Evolutionary conservation across 2,888 invertebrate genomes (phyloP), one percentile per base, ranked within the genome.

Genomic region (Cremastobaeus sp.): DNA sequence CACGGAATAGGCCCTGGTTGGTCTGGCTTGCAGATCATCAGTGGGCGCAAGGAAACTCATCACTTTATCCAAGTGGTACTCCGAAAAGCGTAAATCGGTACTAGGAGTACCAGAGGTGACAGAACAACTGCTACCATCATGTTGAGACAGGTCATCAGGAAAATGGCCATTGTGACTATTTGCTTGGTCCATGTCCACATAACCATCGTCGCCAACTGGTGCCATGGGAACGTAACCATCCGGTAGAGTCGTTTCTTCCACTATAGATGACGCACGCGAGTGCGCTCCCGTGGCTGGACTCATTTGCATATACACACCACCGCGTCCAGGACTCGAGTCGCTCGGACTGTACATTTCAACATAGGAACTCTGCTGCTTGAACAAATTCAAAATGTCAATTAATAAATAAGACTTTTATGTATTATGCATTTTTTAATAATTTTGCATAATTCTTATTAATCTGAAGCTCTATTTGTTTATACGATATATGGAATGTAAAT

Each of bases 1-100:
- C 76, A 96, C 93, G 18, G 96, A 96, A 88, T 95, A 96, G 0
- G 96, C 93, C 77, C 95, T 90, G 52, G 92, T 90, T n/a, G 94
- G 94, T 76, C 91, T 89, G 37, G 86, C 86, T 85, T 92, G 91
- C 12, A 91, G 91, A 81, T 93, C 92, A 76, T 91, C 91, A 30
- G 90, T 89, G 0, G 91, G 89, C 5, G 90, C 89, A 68, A 95
- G 91, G 85, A 93, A 94, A 11, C 95, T 93, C 65, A 91, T 90
- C 0, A 95, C 95, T 82, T 95, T 95, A 82, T 95, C 95, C 47
- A 96, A 89, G 77, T 93, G 93, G 88, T 93, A 95, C 85, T 94
- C 94, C 45, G 92, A 92, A 81, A 94, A 93, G 50, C 93, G 88
- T 35, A 93, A 90, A 83, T 95, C 94, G 0, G 94, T 93, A 43